Evolutionary conservation across 2,113 vertebrate species (phyloP), one percentile per base, ranked within the genome.

Genomic region (Catagonus wagneri): DNA sequence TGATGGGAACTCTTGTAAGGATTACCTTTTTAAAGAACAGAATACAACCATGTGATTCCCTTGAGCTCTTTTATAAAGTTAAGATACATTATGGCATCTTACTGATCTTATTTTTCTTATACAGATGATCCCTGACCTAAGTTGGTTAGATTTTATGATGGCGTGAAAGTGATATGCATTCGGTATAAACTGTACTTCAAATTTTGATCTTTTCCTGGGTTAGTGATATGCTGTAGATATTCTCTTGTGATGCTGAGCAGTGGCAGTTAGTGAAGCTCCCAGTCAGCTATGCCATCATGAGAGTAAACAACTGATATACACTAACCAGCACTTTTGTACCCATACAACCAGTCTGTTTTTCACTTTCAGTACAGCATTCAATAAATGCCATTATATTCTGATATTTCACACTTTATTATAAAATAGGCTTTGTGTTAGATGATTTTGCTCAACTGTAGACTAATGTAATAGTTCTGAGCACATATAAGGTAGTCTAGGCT

Each of bases 71-170:
- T 54, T 58, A 58, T 79, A 71, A 78, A 75, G 50, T 76, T 76
- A 92, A 81, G 27, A 29, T 58, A 65, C 4, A 50, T 74, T 44
- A 74, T 85, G 36, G 36, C 20, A 86, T 83, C 54, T 87, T 93
- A 81, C 20, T 85, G 75, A 66, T 34, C 44, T 84, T 92, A 78
- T 83, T 78, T 94, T 90, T 83, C 36, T 86, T 69, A 71, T 85
- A 79, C 22, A 79, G 52, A 58, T 7, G 13, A n/a, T 79, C 54
- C 56, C 17, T n/a, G 32, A 58, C 76, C 34, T 79, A 79, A 0
- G 12, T 56, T 34, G 76, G 12, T 58, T 34, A 13, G 52, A 34
- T 52, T 58, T 79, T 58, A 25, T 23, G 20, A 7, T 34, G 32
- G 54, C 34, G 32, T 56, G 54, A 79, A 58, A 34, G 32, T 32